These are phyloP conservation scores for Saccopteryx bilineata DNA, from an alignment of 2,113 vertebrate genomes.

Conservation along the genomic window DNA sequence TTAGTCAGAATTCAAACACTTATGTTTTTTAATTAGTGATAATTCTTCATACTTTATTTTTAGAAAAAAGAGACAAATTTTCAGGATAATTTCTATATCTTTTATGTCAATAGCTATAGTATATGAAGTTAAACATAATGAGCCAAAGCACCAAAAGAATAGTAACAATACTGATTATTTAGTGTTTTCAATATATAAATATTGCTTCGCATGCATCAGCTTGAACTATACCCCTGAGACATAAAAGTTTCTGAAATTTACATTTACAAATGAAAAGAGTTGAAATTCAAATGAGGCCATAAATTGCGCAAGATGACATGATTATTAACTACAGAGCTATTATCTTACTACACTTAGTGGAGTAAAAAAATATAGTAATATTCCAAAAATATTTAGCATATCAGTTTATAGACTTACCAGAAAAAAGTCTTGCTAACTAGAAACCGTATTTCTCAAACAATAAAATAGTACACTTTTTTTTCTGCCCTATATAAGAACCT, in stretches of 20 bases:
- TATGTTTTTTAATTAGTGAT: not conserved
- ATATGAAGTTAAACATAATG: not conserved
- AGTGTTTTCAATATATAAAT: not conserved
- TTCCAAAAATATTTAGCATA: conserved; percentile 37
- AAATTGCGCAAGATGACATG: not conserved
- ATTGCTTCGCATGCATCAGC: not conserved
- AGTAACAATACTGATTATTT: not conserved
- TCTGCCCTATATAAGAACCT: not conserved
- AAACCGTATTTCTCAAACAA: conserved; percentile 33
- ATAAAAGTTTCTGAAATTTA: conserved; percentile 2
- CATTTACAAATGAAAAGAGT: conserved; percentile 22
- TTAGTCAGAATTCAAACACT: conserved; percentile 22
- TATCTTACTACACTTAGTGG: not conserved
- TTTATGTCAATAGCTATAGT: not conserved
- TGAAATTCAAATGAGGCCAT: not conserved
- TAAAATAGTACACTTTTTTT: not conserved
- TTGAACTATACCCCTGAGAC: not conserved
- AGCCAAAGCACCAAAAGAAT: not conserved
- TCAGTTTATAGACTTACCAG: not conserved
- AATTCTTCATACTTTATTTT: conserved; percentile 16
- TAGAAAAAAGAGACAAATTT: conserved; percentile 13
- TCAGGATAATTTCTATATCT: not conserved
- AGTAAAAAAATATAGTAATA: conserved; percentile 36
- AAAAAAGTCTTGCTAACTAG: not conserved
- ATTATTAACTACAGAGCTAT: not conserved